phyloP scores from a whole-genome alignment of 2,113 vertebrate genomes.

The Pomatorhinus ruficollis region DNA sequence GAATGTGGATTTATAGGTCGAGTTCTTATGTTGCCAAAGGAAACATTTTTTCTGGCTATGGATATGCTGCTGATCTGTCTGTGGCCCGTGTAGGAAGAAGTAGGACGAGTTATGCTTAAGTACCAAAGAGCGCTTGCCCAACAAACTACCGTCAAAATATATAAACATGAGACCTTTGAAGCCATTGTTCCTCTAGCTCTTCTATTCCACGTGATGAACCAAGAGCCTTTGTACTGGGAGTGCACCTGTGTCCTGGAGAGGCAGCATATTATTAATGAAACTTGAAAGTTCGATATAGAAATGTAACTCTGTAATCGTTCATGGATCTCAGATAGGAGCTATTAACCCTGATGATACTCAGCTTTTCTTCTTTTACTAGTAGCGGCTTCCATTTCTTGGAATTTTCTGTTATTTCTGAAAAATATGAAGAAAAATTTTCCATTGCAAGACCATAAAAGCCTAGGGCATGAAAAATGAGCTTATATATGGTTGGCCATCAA shows the following conservation, averaged over 20 bases:
- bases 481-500: neutral
- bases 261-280: slow-evolving; percentile 81
- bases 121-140: slow-evolving; percentile 99
- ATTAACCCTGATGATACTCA: slow-evolving; percentile 26
- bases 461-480: neutral
- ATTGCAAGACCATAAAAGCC: slow-evolving; percentile 9
- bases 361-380: slow-evolving; percentile 47
- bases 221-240: slow-evolving; percentile 74
- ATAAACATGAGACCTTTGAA: slow-evolving; percentile 97
- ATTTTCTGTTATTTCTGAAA: slow-evolving; percentile 75
- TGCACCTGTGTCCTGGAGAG: slow-evolving; percentile 61
- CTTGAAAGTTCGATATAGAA: slow-evolving; percentile 58
- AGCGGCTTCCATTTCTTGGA: slow-evolving; percentile 52
- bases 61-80: slow-evolving; percentile 83
- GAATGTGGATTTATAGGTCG: slow-evolving; percentile 93
- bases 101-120: slow-evolving; percentile 90
- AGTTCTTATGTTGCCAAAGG: slow-evolving; percentile 94
- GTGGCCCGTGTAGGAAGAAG: slow-evolving; percentile 86
- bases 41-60: slow-evolving; percentile 84
- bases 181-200: slow-evolving; percentile 89
- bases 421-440: slow-evolving; percentile 63
- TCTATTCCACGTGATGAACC: slow-evolving; percentile 75
- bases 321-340: slow-evolving; percentile 17
- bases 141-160: slow-evolving; percentile 94
- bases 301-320: slow-evolving; percentile 23